Percentiles rank a stretch among this genome's conserved stretches.
Evolutionary conservation across 2,888 invertebrate species (phyloP).

Genomic region (Coelopa pilipes): DNA sequence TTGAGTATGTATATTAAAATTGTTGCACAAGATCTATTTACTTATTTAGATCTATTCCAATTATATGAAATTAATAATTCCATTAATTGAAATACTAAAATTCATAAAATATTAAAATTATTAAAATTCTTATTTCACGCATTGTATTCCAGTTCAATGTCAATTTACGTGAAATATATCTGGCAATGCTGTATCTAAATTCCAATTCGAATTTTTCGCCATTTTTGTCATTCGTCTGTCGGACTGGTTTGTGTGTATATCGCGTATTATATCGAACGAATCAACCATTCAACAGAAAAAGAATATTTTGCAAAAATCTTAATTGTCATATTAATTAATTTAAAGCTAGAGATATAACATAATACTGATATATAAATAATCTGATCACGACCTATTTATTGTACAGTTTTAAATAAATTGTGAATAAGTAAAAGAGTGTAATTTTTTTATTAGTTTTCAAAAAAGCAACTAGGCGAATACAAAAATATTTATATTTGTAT

Average conservation of each 20-base stretch:
- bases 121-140: no score
- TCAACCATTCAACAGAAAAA: not conserved
- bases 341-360: no score
- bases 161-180: not conserved
- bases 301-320: conserved; percentile 16
- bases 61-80: no score
- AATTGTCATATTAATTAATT: conserved; percentile 7
- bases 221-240: conserved; percentile 24
- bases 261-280: conserved; percentile 34
- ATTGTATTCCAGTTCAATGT: not conserved
- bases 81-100: no score
- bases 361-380: not conserved
- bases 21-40: no score
- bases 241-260: conserved; percentile 38
- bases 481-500: not conserved
- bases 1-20: no score
- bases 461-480: not conserved
- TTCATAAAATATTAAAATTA: no score
- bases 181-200: not conserved
- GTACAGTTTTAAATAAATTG: not conserved
- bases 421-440: not conserved
- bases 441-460: no score
- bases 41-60: no score
- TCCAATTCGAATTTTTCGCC: conserved; percentile 20
- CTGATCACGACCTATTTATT: not conserved